Percentiles rank a stretch among this genome's conserved stretches.
phyloP scores from a whole-genome alignment of 1,140 invertebrate species.

The Orius laevigatus region DNA sequence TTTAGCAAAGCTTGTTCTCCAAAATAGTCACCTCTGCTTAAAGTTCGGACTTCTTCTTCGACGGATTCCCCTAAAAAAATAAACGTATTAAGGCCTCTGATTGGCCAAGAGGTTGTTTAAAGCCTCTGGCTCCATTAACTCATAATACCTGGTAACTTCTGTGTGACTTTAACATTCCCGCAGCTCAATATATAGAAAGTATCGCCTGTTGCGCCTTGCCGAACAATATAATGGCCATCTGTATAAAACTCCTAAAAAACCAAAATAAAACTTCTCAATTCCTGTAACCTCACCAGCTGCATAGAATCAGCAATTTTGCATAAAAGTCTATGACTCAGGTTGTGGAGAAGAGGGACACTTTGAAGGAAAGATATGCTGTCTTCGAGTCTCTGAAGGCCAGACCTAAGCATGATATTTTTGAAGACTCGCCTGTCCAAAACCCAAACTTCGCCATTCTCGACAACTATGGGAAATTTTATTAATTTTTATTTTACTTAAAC shows the following conservation, averaged over 20 bases:
- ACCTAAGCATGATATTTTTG: conserved; percentile 69
- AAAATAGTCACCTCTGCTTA: conserved; percentile 49
- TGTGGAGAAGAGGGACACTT: conserved; percentile 62
- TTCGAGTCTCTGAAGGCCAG: conserved; percentile 52
- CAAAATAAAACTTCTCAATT: neutral
- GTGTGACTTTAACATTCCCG: conserved; percentile 57
- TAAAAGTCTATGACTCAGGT: conserved; percentile 53
- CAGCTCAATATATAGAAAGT: conserved; percentile 80
- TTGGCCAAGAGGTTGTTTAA: no score
- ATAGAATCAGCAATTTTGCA: conserved; percentile 73
- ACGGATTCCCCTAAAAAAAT: conserved; percentile 20
- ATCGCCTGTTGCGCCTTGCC: conserved; percentile 70
- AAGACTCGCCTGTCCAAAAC: conserved; percentile 65
- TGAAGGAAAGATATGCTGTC: conserved; percentile 59
- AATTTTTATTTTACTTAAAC: no score
- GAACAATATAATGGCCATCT: conserved; percentile 62
- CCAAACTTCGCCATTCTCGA: conserved; percentile 60
- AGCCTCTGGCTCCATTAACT: no score
- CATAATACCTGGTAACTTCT: conserved; percentile 32
- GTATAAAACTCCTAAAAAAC: conserved; percentile 57
- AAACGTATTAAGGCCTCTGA: no score
- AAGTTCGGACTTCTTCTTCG: conserved; percentile 38
- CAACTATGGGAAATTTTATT: conserved; percentile 39
- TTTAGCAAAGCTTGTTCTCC: conserved; percentile 52
- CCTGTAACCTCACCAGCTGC: conserved; percentile 45